Percentiles rank a stretch among this genome's conserved stretches.
Evolutionary conservation across 1,140 invertebrate species (phyloP).

Genomic region (Calosoma granatense): DNA sequence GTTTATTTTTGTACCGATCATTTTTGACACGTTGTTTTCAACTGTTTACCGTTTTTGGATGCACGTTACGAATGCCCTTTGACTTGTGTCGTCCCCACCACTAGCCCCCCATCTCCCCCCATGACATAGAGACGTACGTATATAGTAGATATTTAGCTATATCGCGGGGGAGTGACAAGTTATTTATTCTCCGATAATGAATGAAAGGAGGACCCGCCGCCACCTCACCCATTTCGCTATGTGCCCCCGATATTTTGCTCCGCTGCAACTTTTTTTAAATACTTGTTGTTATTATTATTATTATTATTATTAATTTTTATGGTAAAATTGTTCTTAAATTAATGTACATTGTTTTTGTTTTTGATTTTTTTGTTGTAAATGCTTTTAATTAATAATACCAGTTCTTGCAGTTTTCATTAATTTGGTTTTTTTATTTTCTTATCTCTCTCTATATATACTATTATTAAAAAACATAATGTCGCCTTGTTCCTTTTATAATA

Average conservation of each 20-base stretch:
- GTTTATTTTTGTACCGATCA: slow-evolving; percentile 8
- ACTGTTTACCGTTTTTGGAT: slow-evolving; percentile 8
- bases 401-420: slow-evolving; percentile 51
- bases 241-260: slow-evolving; percentile 12
- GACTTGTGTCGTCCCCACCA: not conserved
- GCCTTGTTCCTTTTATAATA: too few relatives aligned
- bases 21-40: slow-evolving; percentile 6
- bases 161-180: too few relatives aligned
- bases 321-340: slow-evolving; percentile 59
- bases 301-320: slow-evolving; percentile 45
- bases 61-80: not conserved
- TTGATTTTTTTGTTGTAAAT: slow-evolving; percentile 58
- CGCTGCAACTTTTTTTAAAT: slow-evolving; percentile 20
- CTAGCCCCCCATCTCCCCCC: not conserved
- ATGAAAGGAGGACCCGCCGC: too few relatives aligned
- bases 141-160: not conserved
- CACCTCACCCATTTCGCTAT: not conserved
- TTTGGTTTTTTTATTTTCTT: slow-evolving; percentile 47
- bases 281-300: slow-evolving; percentile 55
- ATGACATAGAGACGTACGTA: not conserved
- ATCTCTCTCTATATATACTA: too few relatives aligned
- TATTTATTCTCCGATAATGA: too few relatives aligned
- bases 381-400: slow-evolving; percentile 58
- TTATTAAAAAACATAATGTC: too few relatives aligned
- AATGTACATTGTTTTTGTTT: slow-evolving; percentile 55